Base-by-base conservation (phyloP, 1,140 invertebrate genomes). In the Tribolium madens region DNA sequence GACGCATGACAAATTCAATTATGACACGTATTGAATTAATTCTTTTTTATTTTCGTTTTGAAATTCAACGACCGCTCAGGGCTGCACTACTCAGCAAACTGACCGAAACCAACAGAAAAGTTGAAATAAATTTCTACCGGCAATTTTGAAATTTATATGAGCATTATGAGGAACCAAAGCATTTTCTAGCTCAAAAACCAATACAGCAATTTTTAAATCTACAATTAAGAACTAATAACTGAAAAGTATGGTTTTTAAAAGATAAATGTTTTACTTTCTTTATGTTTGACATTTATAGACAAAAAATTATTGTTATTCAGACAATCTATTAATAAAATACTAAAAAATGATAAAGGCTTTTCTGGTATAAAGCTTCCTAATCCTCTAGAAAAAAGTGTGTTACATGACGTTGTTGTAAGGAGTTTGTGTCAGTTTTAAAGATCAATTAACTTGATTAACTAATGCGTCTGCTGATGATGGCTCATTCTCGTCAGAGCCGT, bases 1-100 rank as follows among this genome's bases (percentile, higher is more conserved):
- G 50, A 50, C 70, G 47, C 70, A 72, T 72, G 46, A 72, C 70
- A 50, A 72, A 72, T 72, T 50, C 46, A 50, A 72, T 72, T 72
- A 72, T 50, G 70, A 36, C 21, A 72, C 70, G 46, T 72, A 50
- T 48, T 36, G 47, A 53, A 72, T 72, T 26, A 53, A 33, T 21
- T 72, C 31, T 72, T 72, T 50, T 72, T 64, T 21, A 26, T 57
- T 64, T 64, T 64, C n/a, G 3, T n/a, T 31, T 13, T 3, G 14
- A 64, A 64, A 18, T 57, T 57, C 57, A 64, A n/a, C 26, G 21
- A 64, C 21, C 57, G 26, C 26, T 64, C 36, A 42, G 36, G 36
- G 36, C 36, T 42, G 36, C 36, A 42, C 36, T 42, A 36, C 36
- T 4, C 36, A 9, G 4, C 36, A 42, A 36, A 36, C 36, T 42